Base-by-base conservation (phyloP, 2,797 vertebrate genomes). In the Urosaurus nigricauda region DNA sequence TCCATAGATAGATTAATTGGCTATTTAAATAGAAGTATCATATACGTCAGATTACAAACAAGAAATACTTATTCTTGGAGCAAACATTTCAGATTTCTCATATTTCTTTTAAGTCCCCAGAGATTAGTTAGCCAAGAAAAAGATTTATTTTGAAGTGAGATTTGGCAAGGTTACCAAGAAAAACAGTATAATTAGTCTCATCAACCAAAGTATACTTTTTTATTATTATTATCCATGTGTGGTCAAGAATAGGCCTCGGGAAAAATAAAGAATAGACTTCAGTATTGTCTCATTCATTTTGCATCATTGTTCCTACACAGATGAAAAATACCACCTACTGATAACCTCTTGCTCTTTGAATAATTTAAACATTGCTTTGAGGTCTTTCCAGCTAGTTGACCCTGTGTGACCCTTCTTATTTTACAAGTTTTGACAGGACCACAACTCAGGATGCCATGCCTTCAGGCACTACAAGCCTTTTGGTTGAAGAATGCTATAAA, bases 221-320 rank as follows among this genome's bases (percentile, higher is more conserved):
- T 47, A 43, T 58, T 81, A 74, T 73, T 80, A n/a, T 68, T 60
- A 73, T 73, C 17, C 17, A 14, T 82, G 53, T 47, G 63, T 74
- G 56, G 86, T 82, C 86, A 60, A 47, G 37, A 43, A 40, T 35
- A 58, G 70, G 37, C 79, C 37, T 43, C 29, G 26, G 68, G 86
- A 81, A 60, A 80, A 87, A 87, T 70, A 71, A 58, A 60, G 63
- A 29, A 63, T 56, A 58, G 68, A n/a, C 37, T 87, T 87, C 79
- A 87, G 79, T n/a, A 63, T 71, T 87, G 51, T 73, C 68, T 82
- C 86, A 87, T 82, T n/a, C 86, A 82, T 82, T 87, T 82, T 87
- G 47, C 79, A 82, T 87, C 68, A 47, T 87, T 82, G 79, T 81
- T 87, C 79, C 60, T 73, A 60, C 56, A 87, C 35, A 82, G 79